Evolutionary conservation across 1,140 invertebrate species (phyloP).

Genomic region (Bicyclus anynana): DNA sequence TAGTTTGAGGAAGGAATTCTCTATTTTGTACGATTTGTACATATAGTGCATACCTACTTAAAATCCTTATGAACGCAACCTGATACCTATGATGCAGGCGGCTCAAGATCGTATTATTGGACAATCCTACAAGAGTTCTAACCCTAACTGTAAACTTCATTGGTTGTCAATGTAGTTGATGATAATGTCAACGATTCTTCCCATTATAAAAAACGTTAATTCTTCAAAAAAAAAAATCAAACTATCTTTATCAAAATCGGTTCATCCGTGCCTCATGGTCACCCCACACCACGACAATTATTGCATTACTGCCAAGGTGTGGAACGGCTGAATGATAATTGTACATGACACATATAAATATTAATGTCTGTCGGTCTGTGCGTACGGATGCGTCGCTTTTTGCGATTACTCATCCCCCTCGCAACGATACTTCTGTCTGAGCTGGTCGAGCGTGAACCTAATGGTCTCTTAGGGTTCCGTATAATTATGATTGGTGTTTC

Average conservation of each 20-base stretch:
- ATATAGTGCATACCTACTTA: too few relatives aligned
- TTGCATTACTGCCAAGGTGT: conserved; percentile 40
- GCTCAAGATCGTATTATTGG: too few relatives aligned
- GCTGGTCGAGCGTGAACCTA: conserved; percentile 23
- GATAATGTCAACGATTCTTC: too few relatives aligned
- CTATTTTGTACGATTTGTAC: too few relatives aligned
- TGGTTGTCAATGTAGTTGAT: too few relatives aligned
- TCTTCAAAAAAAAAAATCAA: too few relatives aligned
- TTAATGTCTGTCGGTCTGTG: conserved; percentile 46
- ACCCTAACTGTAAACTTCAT: too few relatives aligned
- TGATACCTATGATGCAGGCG: too few relatives aligned
- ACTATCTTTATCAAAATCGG: neutral
- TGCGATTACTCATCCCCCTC: conserved; percentile 27
- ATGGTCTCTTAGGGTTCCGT: conserved; percentile 12
- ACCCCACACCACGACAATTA: conserved; percentile 32
- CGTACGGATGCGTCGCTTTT: conserved; percentile 39
- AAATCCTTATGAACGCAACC: too few relatives aligned
- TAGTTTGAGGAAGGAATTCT: too few relatives aligned
- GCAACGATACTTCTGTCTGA: conserved; percentile 4
- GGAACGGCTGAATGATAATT: conserved; percentile 41
- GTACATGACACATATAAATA: conserved; percentile 52
- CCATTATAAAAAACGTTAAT: too few relatives aligned
- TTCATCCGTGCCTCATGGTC: neutral
- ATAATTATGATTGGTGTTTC: neutral
- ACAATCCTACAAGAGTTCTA: too few relatives aligned